Evolutionary conservation across 2,113 vertebrate genomes (phyloP).

Genomic region (Nymphicus hollandicus): DNA sequence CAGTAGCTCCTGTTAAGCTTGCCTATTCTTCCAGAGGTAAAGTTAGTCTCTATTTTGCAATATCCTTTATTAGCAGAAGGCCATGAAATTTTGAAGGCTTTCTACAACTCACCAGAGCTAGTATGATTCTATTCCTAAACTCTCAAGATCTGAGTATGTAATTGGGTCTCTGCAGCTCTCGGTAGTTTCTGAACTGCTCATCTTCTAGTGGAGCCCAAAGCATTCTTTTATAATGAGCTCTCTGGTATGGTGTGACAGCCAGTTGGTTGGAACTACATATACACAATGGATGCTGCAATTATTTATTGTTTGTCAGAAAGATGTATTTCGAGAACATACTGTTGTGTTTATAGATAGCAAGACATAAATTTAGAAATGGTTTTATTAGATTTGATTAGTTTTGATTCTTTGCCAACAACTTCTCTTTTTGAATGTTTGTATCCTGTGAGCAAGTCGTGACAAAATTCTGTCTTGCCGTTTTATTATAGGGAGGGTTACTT

Average conservation of each 20-base stretch:
- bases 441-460: not conserved
- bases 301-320: not conserved
- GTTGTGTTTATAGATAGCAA: not conserved
- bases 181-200: not conserved
- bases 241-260: not conserved
- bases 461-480: not conserved
- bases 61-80: not conserved
- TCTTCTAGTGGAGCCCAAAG: not conserved
- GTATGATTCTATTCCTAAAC: not conserved
- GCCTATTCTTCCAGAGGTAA: not conserved
- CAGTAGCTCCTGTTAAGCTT: not conserved
- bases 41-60: not conserved
- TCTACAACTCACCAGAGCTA: not conserved
- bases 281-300: conserved; percentile 1
- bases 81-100: not conserved
- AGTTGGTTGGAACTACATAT: not conserved
- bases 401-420: not conserved
- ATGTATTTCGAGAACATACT: not conserved
- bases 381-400: not conserved
- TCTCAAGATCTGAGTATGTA: not conserved
- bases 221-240: not conserved
- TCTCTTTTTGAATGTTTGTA: not conserved
- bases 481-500: not conserved
- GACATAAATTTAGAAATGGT: not conserved
- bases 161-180: not conserved